Evolutionary conservation across 2,888 invertebrate genomes (phyloP).

Genomic region (Diplolepis rosae): DNA sequence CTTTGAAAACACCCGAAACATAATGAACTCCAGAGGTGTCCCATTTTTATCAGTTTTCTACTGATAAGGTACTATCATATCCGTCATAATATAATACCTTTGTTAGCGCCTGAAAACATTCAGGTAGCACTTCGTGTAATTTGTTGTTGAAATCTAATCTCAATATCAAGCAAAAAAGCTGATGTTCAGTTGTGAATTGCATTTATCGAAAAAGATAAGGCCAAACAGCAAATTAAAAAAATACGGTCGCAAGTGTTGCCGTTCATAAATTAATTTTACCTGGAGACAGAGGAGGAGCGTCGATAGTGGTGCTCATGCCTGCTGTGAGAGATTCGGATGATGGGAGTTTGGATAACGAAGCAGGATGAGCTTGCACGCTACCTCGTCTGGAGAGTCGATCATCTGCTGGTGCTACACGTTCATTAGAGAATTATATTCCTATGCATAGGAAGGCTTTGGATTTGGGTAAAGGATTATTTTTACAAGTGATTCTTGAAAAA

Average conservation of each 20-base stretch:
- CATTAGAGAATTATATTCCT: slow-evolving; percentile 43
- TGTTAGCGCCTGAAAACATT: too few species aligned
- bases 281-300: slow-evolving; percentile 64
- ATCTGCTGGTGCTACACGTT: slow-evolving; percentile 66
- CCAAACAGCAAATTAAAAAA: too few species aligned
- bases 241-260: too few species aligned
- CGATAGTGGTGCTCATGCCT: slow-evolving; percentile 63
- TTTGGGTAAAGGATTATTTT: slow-evolving; percentile 30
- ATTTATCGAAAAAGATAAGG: too few species aligned
- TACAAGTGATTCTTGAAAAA: not conserved
- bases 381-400: slow-evolving; percentile 66
- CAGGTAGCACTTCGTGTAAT: too few species aligned
- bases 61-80: slow-evolving; percentile 12
- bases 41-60: not conserved
- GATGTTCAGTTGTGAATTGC: too few species aligned
- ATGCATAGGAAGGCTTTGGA: slow-evolving; percentile 35
- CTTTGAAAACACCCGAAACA: not conserved
- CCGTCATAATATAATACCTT: not conserved
- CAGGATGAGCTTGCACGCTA: slow-evolving; percentile 62
- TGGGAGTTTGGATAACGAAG: slow-evolving; percentile 68
- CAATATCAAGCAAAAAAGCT: too few species aligned
- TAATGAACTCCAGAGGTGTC: not conserved
- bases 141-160: too few species aligned
- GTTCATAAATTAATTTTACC: slow-evolving; percentile 51
- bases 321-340: slow-evolving; percentile 70